Conservation (phyloP, 2,113 vertebrate species). For the Leptobrachium leishanense region DNA sequence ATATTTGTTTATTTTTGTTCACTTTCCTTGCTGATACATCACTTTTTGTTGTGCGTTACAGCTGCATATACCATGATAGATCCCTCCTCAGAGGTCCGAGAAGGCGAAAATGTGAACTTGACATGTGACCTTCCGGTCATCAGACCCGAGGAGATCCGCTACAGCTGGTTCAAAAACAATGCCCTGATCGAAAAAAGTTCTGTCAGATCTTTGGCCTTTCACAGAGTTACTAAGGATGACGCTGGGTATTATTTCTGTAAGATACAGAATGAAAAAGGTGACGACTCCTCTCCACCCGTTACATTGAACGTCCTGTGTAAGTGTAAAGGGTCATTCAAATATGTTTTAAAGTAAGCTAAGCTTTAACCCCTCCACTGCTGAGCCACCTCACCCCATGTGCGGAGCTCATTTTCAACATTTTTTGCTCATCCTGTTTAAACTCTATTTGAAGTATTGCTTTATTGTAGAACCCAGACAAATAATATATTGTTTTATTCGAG, state of each 20-base stretch:
- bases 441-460: too few relatives aligned
- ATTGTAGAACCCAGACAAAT: too few relatives aligned
- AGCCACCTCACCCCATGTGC: too few relatives aligned
- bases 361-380: too few relatives aligned
- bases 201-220: conserved; percentile 45
- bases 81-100: conserved; percentile 50
- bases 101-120: conserved; percentile 61
- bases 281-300: conserved; percentile 40
- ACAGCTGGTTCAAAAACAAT: conserved; percentile 68
- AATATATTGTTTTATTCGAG: too few relatives aligned
- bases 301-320: conserved; percentile 61
- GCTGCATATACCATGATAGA: conserved; percentile 56
- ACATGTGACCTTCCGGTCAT: conserved; percentile 55
- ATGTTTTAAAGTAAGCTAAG: too few relatives aligned
- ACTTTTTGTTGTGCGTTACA: conserved; percentile 7
- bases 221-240: accelerated
- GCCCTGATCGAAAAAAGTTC: conserved; percentile 52
- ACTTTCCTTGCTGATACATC: too few relatives aligned
- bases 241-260: conserved; percentile 64
- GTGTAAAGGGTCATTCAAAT: conserved; percentile 35
- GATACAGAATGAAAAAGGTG: conserved; percentile 58
- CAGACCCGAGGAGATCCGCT: conserved; percentile 53
- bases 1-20: too few relatives aligned
- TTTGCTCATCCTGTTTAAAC: too few relatives aligned
- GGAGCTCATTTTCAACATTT: too few relatives aligned